Conservation (phyloP, 2,888 invertebrate species). For the Aethes cnicana region DNA sequence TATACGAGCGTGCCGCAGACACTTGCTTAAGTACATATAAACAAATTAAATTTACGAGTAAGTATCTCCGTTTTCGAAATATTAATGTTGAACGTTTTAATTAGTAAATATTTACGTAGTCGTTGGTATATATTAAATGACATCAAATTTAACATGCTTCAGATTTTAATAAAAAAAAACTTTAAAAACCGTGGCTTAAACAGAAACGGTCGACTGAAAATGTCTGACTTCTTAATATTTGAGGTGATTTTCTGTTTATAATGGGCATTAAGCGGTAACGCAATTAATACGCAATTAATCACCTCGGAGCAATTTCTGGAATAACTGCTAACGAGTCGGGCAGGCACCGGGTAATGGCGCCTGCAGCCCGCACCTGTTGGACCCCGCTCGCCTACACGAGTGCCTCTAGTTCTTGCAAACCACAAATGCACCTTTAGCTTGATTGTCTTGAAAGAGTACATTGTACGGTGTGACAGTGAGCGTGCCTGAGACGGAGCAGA, state of each 20-base stretch:
- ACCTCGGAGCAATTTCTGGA: constrained; percentile 69
- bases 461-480: too few species aligned
- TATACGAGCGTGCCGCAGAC: neutral
- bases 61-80: neutral
- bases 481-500: too few species aligned
- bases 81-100: neutral
- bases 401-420: too few species aligned
- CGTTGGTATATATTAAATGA: too few species aligned
- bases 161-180: too few species aligned
- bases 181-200: too few species aligned
- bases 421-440: too few species aligned
- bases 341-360: constrained; percentile 53
- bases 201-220: too few species aligned
- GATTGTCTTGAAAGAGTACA: too few species aligned
- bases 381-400: too few species aligned
- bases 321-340: constrained; percentile 66
- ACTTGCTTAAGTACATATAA: neutral
- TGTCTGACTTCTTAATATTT: constrained; percentile 7
- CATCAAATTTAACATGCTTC: too few species aligned
- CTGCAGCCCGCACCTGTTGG: constrained; percentile 36
- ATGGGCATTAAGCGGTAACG: constrained; percentile 69
- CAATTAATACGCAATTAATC: constrained; percentile 79
- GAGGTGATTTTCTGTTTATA: constrained; percentile 17
- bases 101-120: too few species aligned
- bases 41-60: constrained; percentile 7